Percentiles rank a stretch among this genome's conserved stretches.
phyloP scores from a whole-genome alignment of 1,140 invertebrate species.

The Bathynomus jamesi region DNA sequence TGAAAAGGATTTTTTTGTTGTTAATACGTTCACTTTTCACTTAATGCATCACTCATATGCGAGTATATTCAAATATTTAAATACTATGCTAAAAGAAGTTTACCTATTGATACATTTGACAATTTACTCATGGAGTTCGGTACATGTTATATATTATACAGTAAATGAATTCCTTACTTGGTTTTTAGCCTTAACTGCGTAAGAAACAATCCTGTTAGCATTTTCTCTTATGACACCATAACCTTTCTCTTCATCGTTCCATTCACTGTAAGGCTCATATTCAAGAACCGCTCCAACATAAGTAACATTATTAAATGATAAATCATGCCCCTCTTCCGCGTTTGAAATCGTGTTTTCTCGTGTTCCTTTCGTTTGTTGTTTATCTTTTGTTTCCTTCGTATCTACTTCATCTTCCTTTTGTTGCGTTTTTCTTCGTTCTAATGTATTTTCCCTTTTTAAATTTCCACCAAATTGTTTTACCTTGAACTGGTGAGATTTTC shows the following conservation, averaged over 20 bases:
- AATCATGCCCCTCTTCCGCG: background rate
- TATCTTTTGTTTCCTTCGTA: too few relatives aligned
- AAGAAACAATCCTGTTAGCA: background rate
- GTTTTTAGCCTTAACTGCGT: background rate
- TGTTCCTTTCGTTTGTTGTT: too few relatives aligned
- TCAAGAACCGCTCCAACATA: slow-evolving; percentile 24
- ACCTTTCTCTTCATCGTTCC: slow-evolving; percentile 12
- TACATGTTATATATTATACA: background rate
- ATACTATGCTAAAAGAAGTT: background rate
- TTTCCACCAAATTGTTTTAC: too few relatives aligned
- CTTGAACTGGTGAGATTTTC: too few relatives aligned
- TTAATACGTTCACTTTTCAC: background rate
- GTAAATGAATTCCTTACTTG: background rate
- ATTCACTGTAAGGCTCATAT: slow-evolving; percentile 19
- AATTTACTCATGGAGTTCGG: background rate
- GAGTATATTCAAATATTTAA: background rate
- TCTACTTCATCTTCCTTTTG: too few relatives aligned
- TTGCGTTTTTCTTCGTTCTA: too few relatives aligned
- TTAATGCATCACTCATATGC: background rate
- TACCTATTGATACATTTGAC: background rate
- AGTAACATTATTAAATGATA: too few relatives aligned
- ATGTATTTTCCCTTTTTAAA: too few relatives aligned
- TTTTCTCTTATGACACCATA: background rate
- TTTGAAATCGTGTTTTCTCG: too few relatives aligned
- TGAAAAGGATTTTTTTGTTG: too few relatives aligned